Evolutionary conservation across 2,797 vertebrate species (phyloP).

Genomic region (Pelodytes ibericus): DNA sequence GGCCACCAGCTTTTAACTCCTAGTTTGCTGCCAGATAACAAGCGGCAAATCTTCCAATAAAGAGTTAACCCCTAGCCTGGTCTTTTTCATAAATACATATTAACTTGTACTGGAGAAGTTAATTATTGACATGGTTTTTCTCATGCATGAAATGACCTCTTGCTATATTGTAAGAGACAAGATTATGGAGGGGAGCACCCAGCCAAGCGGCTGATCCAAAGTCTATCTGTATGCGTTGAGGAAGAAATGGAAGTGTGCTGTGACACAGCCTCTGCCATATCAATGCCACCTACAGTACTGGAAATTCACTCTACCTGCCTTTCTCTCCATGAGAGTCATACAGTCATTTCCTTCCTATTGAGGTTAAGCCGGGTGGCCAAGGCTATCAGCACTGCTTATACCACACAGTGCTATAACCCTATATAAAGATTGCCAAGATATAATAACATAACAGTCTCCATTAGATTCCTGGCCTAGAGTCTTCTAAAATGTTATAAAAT

Average conservation of each 20-base stretch:
- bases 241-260: conserved; percentile 30
- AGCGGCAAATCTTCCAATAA: not conserved
- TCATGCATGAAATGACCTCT: conserved; percentile 54
- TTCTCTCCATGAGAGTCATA: not conserved
- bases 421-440: conserved; percentile 29
- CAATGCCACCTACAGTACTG: conserved; percentile 38
- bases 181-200: conserved; percentile 25
- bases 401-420: conserved; percentile 12
- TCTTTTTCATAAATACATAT: conserved; percentile 24
- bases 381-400: not conserved
- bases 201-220: conserved; percentile 48
- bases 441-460: conserved; percentile 42
- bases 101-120: conserved; percentile 28
- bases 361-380: not conserved
- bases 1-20: not conserved
- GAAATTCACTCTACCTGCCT: no score
- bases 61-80: conserved; percentile 27
- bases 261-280: conserved; percentile 41
- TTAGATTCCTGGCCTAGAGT: conserved; percentile 3
- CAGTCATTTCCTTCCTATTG: not conserved
- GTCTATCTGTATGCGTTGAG: conserved; percentile 47
- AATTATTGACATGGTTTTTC: conserved; percentile 52
- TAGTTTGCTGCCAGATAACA: not conserved
- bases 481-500: not conserved
- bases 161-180: conserved; percentile 50